Evolutionary conservation across 2,797 vertebrate genomes (phyloP).

Genomic region (Amblyopsis hoosieri): DNA sequence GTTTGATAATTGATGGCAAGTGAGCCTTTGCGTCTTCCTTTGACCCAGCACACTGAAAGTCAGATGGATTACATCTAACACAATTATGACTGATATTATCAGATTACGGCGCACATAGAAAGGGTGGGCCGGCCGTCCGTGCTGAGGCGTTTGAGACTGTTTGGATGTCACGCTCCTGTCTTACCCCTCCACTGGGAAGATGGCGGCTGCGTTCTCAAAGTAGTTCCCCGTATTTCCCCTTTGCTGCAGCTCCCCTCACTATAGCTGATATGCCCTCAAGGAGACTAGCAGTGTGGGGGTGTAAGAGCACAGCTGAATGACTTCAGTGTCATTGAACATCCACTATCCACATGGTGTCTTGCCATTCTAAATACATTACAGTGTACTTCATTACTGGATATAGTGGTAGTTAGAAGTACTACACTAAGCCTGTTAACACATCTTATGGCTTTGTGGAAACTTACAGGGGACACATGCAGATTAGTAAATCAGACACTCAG

Average conservation of each 20-base stretch:
- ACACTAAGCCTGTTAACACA: conserved; percentile 45
- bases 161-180: conserved; percentile 46
- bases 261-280: no score
- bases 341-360: no score
- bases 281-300: no score
- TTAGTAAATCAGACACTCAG: conserved; percentile 18
- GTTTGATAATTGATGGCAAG: conserved; percentile 93
- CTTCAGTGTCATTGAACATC: no score
- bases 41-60: conserved; percentile 89
- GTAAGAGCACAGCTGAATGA: no score
- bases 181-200: conserved; percentile 61
- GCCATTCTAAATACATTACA: no score
- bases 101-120: conserved; percentile 81
- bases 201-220: conserved; percentile 6
- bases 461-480: conserved; percentile 16
- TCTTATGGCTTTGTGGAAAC: conserved; percentile 46
- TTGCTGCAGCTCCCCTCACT: no score
- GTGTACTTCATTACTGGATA: no score
- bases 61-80: conserved; percentile 92
- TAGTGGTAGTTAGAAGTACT: conserved; percentile 5
- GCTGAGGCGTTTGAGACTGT: conserved; percentile 76
- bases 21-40: conserved; percentile 86
- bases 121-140: conserved; percentile 65
- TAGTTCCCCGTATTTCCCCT: no score
- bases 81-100: conserved; percentile 94